A percentile compares a stretch with the other conserved stretches of the same genome.
Conservation (phyloP, 1,140 invertebrate species). For the Leucophenga varia region DNA sequence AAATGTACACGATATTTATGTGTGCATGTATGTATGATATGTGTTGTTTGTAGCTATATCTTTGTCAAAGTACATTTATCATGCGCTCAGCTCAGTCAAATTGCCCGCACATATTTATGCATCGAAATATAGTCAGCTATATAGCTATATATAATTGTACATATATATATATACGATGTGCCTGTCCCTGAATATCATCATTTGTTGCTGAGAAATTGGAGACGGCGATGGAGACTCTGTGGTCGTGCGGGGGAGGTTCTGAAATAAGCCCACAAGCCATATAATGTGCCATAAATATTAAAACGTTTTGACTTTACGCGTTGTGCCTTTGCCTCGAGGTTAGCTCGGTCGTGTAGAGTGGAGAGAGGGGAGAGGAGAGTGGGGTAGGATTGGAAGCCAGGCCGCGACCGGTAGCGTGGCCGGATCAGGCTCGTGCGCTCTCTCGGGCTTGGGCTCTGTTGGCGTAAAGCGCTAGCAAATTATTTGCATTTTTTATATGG, state of each 20-base stretch:
- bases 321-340: conserved; percentile 19
- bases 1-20: conserved; percentile 32
- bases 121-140: neutral
- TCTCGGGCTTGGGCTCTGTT: conserved; percentile 13
- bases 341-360: too few species aligned
- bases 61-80: conserved; percentile 31
- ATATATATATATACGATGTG: conserved; percentile 4
- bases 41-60: conserved; percentile 16
- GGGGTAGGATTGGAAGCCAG: too few species aligned
- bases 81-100: conserved; percentile 16
- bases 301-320: conserved; percentile 53
- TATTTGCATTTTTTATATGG: conserved; percentile 51
- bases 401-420: too few species aligned
- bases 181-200: conserved; percentile 23
- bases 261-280: conserved; percentile 49
- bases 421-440: conserved; percentile 11
- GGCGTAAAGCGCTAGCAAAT: conserved; percentile 43
- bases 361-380: too few species aligned
- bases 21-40: conserved; percentile 3
- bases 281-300: conserved; percentile 54
- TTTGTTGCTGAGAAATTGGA: conserved; percentile 20
- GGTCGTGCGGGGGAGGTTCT: conserved; percentile 15
- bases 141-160: conserved; percentile 1
- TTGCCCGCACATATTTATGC: conserved; percentile 9
- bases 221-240: conserved; percentile 6